Evolutionary conservation across 2,797 vertebrate genomes (phyloP).

Genomic region (Spinus pinus): DNA sequence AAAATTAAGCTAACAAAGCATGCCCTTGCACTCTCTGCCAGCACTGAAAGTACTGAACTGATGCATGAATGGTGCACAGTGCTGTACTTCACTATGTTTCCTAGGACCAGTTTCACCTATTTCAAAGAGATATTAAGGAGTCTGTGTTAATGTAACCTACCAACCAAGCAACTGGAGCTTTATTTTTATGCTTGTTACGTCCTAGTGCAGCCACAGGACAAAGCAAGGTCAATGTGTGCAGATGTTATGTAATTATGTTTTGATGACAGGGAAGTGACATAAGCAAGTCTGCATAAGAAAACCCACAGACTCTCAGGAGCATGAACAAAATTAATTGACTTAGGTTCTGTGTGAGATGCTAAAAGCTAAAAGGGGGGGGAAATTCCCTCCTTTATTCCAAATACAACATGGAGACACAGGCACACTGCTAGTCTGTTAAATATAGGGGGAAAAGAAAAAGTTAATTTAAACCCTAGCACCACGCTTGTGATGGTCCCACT

Average conservation of each 20-base stretch:
- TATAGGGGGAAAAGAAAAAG: accelerated
- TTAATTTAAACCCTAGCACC: background rate
- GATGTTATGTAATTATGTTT: background rate
- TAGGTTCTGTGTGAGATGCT: background rate
- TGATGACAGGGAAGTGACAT: background rate
- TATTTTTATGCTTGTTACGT: background rate
- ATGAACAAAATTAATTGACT: background rate
- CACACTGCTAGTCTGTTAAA: background rate
- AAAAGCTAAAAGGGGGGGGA: background rate
- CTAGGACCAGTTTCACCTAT: background rate
- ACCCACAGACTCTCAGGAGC: background rate
- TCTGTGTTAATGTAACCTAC: background rate
- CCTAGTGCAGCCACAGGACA: background rate
- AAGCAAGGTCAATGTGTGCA: background rate
- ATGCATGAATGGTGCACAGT: background rate
- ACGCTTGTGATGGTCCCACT: background rate
- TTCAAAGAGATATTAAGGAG: background rate
- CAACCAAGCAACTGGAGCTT: background rate
- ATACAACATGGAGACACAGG: background rate
- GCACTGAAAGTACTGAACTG: background rate
- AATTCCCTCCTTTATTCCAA: background rate
- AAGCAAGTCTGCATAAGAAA: background rate
- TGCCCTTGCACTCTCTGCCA: background rate
- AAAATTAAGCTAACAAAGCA: background rate
- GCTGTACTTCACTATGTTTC: background rate